Conservation (phyloP, 2,113 vertebrate genomes). For the Pygoscelis adeliae region DNA sequence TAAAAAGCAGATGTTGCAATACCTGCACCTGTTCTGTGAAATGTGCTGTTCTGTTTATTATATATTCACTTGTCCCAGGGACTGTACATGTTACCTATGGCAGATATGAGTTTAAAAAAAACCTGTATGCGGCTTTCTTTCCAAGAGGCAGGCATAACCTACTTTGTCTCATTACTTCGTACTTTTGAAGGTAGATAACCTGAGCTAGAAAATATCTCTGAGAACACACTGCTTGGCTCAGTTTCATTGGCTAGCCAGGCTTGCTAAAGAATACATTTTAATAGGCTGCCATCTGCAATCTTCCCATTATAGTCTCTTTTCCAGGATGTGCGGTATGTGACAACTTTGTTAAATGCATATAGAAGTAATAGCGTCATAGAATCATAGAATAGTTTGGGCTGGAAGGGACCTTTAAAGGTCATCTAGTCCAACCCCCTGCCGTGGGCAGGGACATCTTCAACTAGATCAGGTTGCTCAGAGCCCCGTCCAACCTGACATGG, state of each 20-base stretch:
- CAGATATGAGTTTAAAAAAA: not conserved
- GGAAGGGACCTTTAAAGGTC: too few species aligned
- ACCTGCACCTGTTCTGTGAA: not conserved
- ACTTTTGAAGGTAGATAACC: not conserved
- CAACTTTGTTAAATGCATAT: not conserved
- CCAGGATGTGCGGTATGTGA: not conserved
- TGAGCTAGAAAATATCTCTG: not conserved
- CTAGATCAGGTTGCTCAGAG: too few species aligned
- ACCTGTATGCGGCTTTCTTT: not conserved
- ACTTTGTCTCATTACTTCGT: not conserved
- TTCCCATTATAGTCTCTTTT: slow-evolving; percentile 7
- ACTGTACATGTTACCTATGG: not conserved
- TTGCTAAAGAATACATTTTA: slow-evolving; percentile 15
- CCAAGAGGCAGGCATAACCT: not conserved
- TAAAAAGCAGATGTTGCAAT: not conserved
- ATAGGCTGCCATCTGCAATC: slow-evolving; percentile 2
- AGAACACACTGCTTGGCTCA: not conserved
- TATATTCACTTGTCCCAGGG: not conserved
- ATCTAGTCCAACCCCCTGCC: too few species aligned
- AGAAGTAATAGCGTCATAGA: not conserved
- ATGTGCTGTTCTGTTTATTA: not conserved
- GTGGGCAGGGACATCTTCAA: too few species aligned
- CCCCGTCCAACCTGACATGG: too few species aligned
- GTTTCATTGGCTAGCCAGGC: not conserved
- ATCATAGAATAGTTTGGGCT: too few species aligned